Conservation (phyloP, 2,113 vertebrate genomes). For the Tragulus kanchil region DNA sequence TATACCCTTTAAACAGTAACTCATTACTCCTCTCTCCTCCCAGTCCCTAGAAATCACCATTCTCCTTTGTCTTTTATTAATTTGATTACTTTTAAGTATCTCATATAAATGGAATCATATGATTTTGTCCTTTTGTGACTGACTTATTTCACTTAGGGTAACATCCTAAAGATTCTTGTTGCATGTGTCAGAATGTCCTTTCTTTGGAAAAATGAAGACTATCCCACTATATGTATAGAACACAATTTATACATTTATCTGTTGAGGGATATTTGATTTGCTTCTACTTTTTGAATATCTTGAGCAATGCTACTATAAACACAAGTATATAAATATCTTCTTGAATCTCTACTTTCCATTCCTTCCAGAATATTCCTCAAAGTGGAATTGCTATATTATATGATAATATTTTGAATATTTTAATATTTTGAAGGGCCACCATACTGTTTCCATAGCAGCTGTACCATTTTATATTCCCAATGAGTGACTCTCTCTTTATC, state of each 20-base stretch:
- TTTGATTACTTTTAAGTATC: background rate
- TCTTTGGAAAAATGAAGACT: background rate
- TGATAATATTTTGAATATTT: background rate
- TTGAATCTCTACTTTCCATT: background rate
- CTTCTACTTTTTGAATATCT: background rate
- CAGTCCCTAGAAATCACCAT: background rate
- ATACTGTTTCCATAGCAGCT: background rate
- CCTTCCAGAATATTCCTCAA: background rate
- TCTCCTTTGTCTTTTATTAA: background rate
- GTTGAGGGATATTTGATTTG: background rate
- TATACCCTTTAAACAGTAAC: background rate
- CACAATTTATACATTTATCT: background rate
- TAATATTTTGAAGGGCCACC: background rate
- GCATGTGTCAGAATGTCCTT: background rate
- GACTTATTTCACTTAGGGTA: background rate
- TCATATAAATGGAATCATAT: background rate
- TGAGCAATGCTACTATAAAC: background rate
- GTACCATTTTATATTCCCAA: background rate
- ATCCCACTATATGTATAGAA: background rate
- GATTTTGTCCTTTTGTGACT: background rate
- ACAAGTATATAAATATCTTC: background rate
- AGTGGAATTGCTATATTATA: background rate
- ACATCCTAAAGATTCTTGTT: background rate
- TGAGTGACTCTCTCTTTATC: background rate
- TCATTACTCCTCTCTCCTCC: accelerated